Conservation (phyloP, 2,888 invertebrate species). For the Campoplex nolae region DNA sequence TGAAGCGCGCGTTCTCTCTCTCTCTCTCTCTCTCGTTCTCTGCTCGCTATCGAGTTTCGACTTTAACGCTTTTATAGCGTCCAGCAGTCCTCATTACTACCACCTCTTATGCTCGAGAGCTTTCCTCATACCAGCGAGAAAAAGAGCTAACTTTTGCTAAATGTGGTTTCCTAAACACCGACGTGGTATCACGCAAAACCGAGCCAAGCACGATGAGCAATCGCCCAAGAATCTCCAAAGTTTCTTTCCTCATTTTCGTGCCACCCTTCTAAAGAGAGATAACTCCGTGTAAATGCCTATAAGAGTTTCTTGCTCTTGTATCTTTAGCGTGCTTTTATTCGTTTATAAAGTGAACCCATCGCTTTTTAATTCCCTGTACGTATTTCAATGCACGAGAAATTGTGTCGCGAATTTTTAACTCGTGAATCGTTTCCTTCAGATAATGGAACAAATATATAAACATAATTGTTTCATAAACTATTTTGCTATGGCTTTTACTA, state of each 20-base stretch:
- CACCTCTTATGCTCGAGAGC: constrained; percentile 41
- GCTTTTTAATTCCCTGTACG: neutral
- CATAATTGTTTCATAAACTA: neutral
- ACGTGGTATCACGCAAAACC: constrained; percentile 55
- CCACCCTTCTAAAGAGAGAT: neutral
- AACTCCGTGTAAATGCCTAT: constrained; percentile 47
- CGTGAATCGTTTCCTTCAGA: neutral
- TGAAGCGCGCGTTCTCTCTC: neutral
- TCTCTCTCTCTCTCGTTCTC: neutral
- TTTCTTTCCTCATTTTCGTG: constrained; percentile 48
- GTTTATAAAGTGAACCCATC: neutral
- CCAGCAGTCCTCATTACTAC: constrained; percentile 61
- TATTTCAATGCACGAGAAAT: neutral
- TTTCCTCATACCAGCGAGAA: constrained; percentile 3
- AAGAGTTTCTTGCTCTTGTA: neutral
- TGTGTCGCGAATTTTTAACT: neutral
- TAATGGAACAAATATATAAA: neutral
- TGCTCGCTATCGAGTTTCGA: constrained; percentile 53
- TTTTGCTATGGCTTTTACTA: neutral
- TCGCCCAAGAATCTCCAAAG: constrained; percentile 59
- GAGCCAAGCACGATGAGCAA: constrained; percentile 56
- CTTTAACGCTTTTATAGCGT: constrained; percentile 50
- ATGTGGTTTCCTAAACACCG: constrained; percentile 62
- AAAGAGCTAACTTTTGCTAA: constrained; percentile 52
- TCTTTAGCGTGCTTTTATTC: constrained; percentile 14